Base-by-base conservation (phyloP, 2,888 invertebrate species). In the Metalampra italica region DNA sequence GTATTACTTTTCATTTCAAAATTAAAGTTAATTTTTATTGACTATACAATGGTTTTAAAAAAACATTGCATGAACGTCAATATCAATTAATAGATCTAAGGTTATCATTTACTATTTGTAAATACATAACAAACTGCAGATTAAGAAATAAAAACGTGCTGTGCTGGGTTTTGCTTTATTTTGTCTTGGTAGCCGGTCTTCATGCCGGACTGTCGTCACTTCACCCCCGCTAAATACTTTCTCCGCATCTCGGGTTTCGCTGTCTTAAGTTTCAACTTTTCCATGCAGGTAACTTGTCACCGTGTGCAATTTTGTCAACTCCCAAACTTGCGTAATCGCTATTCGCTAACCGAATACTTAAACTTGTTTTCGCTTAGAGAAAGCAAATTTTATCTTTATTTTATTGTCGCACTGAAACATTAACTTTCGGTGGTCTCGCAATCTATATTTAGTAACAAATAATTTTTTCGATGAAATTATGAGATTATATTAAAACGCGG, bases 361-460 rank as follows among this genome's bases (percentile, higher is more conserved):
- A 81, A 80, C 82, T 71, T 68, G 81, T 76, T 81, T 73, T 68
- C 66, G 62, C 63, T 58, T 71, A 75, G 84, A 81, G 85, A 87
- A 84, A 86, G 85, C 75, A 57, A 64, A 65, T 69, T 60, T 66
- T 64, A 55, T 68, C 56, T 66, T 64, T 67, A 63, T 64, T 62
- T 73, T 63, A 68, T 64, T 71, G 68, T 71, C 66, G 65, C 56
- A 36, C 11, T 36, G n/a, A 36, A 36, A 36, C 22, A 36, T 9
- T 36, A 64, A 59, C 68, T 72, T 73, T 72, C 69, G 60, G 64
- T 60, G 56, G 60, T 62, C 54, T 64, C 62, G 51, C 60, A 43
- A 9, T 22, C 22, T 22, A 3, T 22, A 22, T 22, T 22, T 43
- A 13, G 14, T 14, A 14, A 7, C 9, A 12, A 9, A 29, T 52